Conservation (phyloP, 2,888 invertebrate genomes). For the Corythucha ciliata region DNA sequence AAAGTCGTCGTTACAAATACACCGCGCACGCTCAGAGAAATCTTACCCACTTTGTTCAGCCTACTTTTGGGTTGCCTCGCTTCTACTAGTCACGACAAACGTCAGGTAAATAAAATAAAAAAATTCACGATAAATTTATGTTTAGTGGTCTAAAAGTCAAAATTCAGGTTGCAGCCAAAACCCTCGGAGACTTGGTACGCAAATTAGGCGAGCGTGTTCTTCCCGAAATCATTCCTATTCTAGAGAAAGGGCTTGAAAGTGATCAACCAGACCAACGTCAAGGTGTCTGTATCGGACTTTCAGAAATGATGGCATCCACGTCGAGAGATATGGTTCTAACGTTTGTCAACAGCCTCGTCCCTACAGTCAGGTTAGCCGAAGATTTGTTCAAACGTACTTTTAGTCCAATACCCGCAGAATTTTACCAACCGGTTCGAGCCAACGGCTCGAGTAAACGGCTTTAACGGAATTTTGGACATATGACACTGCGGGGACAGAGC, state of each 20-base stretch:
- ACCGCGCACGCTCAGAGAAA: slow-evolving; percentile 89
- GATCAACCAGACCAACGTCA: slow-evolving; percentile 90
- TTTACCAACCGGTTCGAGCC: too few relatives aligned
- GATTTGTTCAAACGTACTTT: too few relatives aligned
- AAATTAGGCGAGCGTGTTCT: slow-evolving; percentile 95
- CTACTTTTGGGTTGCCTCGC: slow-evolving; percentile 88
- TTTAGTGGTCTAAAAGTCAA: not conserved
- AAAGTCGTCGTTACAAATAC: slow-evolving; percentile 98
- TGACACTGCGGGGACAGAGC: too few relatives aligned
- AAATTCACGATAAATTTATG: not conserved
- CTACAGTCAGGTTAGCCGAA: slow-evolving; percentile 86
- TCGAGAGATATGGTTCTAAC: slow-evolving; percentile 88
- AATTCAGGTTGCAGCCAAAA: slow-evolving; percentile 74
- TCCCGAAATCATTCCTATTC: slow-evolving; percentile 95
- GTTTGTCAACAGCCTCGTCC: slow-evolving; percentile 78
- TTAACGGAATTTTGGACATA: too few relatives aligned
- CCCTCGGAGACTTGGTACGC: slow-evolving; percentile 90
- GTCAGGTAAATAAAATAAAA: slow-evolving; percentile 53
- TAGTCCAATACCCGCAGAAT: too few relatives aligned
- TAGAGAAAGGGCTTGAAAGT: slow-evolving; percentile 86
- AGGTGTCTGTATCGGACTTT: slow-evolving; percentile 95
- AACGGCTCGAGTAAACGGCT: too few relatives aligned
- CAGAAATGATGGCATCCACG: slow-evolving; percentile 96
- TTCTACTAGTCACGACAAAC: slow-evolving; percentile 90
- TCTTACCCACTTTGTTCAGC: slow-evolving; percentile 86